These are phyloP conservation scores for Siniperca knerii DNA, from an alignment of 2,113 vertebrate species.

Conservation along the genomic window DNA sequence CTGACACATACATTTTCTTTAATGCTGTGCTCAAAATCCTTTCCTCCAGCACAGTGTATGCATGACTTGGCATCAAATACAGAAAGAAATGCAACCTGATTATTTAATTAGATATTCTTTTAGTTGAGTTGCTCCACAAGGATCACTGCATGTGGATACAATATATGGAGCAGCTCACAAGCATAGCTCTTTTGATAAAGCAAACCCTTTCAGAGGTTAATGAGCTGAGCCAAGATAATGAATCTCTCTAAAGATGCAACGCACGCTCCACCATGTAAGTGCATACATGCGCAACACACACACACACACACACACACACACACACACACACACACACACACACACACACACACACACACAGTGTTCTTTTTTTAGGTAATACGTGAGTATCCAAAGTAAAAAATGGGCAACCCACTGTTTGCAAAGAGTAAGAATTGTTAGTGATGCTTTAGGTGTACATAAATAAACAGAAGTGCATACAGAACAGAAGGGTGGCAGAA, in stretches of 20 bases:
- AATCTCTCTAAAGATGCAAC: slow-evolving; percentile 48
- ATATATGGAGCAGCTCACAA: slow-evolving; percentile 37
- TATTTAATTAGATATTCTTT: slow-evolving; percentile 68
- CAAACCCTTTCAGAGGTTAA: slow-evolving; percentile 61
- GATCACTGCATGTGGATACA: slow-evolving; percentile 34
- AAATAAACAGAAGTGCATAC: slow-evolving; percentile 1
- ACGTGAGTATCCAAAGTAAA: slow-evolving; percentile 17
- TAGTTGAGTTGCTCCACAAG: slow-evolving; percentile 53
- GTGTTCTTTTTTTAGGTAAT: slow-evolving; percentile 4
- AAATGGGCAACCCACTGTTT: background rate
- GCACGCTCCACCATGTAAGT: background rate
- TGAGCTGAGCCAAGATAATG: slow-evolving; percentile 61
- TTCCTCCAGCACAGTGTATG: background rate
- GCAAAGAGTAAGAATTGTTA: background rate
- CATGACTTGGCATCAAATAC: slow-evolving; percentile 43
- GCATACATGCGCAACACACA: background rate
- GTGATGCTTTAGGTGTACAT: slow-evolving; percentile 9
- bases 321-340: background rate
- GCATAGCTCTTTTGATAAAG: slow-evolving; percentile 49
- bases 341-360: background rate
- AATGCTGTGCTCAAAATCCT: slow-evolving; percentile 28
- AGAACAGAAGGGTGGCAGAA: slow-evolving; percentile 24
- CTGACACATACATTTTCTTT: slow-evolving; percentile 32
- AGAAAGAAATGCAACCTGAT: slow-evolving; percentile 49
- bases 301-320: background rate